A percentile compares a stretch with the other conserved stretches of the same genome.
Conservation (phyloP, 1,140 invertebrate species). For the Drosophila nigromelanica region DNA sequence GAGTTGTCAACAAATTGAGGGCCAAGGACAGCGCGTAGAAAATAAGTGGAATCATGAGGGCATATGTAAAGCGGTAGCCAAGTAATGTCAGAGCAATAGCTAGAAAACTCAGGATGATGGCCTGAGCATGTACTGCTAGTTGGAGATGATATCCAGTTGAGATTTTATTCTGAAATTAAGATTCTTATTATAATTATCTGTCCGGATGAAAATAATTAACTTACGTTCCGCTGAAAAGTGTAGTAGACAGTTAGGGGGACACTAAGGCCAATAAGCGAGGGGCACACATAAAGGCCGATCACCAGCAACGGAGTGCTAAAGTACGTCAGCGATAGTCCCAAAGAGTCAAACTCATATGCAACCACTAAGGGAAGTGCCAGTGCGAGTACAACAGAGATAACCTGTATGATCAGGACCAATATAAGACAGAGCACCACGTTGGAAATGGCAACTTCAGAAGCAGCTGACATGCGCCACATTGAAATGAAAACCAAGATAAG, state of each 20-base stretch:
- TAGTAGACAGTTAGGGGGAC: constrained; percentile 74
- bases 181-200: no score
- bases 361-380: constrained; percentile 85
- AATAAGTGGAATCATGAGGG: constrained; percentile 57
- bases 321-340: constrained; percentile 87
- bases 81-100: constrained; percentile 32
- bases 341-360: constrained; percentile 76
- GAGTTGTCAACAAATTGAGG: constrained; percentile 56
- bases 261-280: constrained; percentile 54
- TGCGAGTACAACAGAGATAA: constrained; percentile 67
- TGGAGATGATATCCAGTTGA: constrained; percentile 38
- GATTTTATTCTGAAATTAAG: constrained; percentile 43
- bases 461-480: constrained; percentile 50
- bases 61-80: constrained; percentile 57
- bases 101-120: constrained; percentile 50
- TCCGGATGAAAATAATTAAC: not conserved
- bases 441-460: constrained; percentile 39
- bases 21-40: constrained; percentile 55
- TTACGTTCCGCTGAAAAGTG: constrained; percentile 44
- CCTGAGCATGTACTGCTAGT: constrained; percentile 60
- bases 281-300: constrained; percentile 85
- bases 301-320: constrained; percentile 87
- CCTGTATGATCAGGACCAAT: constrained; percentile 39
- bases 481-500: constrained; percentile 79
- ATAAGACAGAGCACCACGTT: constrained; percentile 32